Base-by-base conservation (phyloP, 2,888 invertebrate genomes). In the Ormyrus thymus region DNA sequence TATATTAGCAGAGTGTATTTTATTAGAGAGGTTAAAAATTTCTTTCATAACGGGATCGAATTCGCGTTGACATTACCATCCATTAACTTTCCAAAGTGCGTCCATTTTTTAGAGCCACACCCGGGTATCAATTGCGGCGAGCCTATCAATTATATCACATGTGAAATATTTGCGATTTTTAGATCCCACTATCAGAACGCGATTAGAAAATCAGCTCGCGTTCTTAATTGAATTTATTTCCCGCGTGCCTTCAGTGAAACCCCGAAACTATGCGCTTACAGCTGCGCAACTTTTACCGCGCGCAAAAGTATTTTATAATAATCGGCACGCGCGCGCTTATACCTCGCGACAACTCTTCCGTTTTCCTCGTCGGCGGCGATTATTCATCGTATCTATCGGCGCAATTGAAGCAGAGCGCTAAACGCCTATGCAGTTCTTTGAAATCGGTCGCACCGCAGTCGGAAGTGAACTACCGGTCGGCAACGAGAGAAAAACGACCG, bases 391-490 rank as follows among this genome's bases (percentile, higher is more conserved):
- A 29, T 62, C 48, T 66, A 15, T 65, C 66, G 9, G 11, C 10
- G 51, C 55, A 62, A 72, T 8, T 29, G 45, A 72, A 53, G 53
- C 62, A 45, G 53, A 64, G 55, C 64, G 48, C 48, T 29, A 29
- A 29, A 11, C 11, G 9, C 7, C 56, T 9, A 10, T 6, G 29
- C 29, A 29, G 29, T 29, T 29, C 29, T 29, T 29, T 11, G 29
- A 48, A 55, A 53, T 46, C 53, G 15, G 45, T 11, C n/a, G 8
- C 29, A 4, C 29, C 29, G 29, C 29, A 29, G 15, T 8, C 72
- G 73, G 73, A 73, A 73, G 29, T 50, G 64, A 15, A 58, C 74
- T 65, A 65, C 74, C 74, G 65, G 65, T 74, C 50, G 74, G 56
- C 58, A 74, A 46, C 64, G 46, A 29, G 29, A 29, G 29, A 29